A percentile compares a stretch with the other conserved stretches of the same genome.
These are phyloP conservation scores for Spilarctia lutea DNA, from an alignment of 2,888 invertebrate genomes.

Conservation along the genomic window DNA sequence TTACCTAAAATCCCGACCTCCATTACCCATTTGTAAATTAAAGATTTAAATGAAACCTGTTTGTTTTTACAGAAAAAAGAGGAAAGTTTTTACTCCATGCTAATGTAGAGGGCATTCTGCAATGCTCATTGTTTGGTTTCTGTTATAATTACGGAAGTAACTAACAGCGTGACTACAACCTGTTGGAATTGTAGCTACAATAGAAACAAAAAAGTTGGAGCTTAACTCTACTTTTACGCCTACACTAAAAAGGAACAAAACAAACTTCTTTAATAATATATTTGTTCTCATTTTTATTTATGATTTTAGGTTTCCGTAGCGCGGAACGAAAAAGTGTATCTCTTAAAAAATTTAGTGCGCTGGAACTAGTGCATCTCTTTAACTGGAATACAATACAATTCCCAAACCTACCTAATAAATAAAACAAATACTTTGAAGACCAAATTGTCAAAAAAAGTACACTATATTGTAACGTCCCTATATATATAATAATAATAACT, in stretches of 20 bases:
- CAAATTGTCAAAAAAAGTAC: too few species aligned
- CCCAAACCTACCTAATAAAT: too few species aligned
- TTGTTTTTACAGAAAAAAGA: constrained; percentile 34
- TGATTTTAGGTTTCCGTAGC: neutral
- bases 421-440: neutral
- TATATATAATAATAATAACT: too few species aligned
- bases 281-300: neutral
- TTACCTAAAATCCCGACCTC: constrained; percentile 8
- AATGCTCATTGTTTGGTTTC: constrained; percentile 45
- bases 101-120: constrained; percentile 42
- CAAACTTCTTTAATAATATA: neutral
- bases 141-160: constrained; percentile 49
- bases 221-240: constrained; percentile 28
- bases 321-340: neutral
- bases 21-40: constrained; percentile 9
- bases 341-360: neutral
- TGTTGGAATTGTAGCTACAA: constrained; percentile 41
- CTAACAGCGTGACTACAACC: constrained; percentile 50
- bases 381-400: neutral
- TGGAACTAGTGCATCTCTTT: neutral
- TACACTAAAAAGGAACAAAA: constrained; percentile 3
- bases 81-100: constrained; percentile 34
- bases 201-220: constrained; percentile 42
- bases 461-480: too few species aligned
- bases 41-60: constrained; percentile 25